phyloP scores from a whole-genome alignment of 2,797 vertebrate genomes.

The Gallinago stenura region DNA sequence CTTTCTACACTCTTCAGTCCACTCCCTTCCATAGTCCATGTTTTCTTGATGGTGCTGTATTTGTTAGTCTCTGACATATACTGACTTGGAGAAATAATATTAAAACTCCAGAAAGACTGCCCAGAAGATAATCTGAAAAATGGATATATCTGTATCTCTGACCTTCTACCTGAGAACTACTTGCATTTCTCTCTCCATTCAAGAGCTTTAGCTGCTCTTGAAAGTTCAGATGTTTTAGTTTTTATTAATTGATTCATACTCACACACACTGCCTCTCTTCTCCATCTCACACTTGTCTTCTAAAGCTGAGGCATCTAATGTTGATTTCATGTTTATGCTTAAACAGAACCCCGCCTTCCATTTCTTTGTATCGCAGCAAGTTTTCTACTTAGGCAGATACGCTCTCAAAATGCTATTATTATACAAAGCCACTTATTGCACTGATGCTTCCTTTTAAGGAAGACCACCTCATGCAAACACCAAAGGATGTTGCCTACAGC shows the following conservation, averaged over 20 bases:
- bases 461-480: background rate
- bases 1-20: background rate
- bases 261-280: accelerated
- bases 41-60: background rate
- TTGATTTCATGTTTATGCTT: background rate
- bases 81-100: background rate
- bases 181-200: background rate
- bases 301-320: background rate
- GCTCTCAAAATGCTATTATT: background rate
- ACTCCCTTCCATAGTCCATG: background rate
- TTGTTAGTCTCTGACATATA: background rate
- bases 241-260: background rate
- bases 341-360: background rate
- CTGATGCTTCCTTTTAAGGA: background rate
- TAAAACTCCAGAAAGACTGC: background rate
- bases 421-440: background rate
- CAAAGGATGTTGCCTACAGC: background rate
- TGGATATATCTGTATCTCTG: background rate
- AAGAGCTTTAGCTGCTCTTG: background rate
- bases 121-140: background rate
- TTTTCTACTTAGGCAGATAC: background rate
- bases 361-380: background rate
- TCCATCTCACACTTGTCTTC: background rate
- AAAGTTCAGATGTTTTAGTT: background rate
- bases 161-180: background rate